A percentile compares a stretch with the other conserved stretches of the same genome.
Conservation (phyloP, 2,888 invertebrate species). For the Tenthredo notha region DNA sequence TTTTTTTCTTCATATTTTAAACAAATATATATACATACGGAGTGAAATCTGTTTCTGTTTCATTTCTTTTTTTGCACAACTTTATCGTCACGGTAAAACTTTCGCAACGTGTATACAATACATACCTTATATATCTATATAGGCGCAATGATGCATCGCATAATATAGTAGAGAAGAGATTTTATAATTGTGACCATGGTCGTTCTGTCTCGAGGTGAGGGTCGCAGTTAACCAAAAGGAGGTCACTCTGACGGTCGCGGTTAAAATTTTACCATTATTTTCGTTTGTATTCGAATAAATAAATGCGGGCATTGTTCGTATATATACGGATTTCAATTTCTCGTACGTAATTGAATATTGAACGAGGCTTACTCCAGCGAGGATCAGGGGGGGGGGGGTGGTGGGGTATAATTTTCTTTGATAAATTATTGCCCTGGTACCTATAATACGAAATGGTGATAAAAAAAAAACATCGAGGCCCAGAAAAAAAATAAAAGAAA, state of each 20-base stretch:
- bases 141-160: not conserved
- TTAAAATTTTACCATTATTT: not conserved
- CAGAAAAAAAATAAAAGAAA: not conserved
- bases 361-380: not conserved
- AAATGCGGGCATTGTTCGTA: slow-evolving; percentile 6
- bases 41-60: not conserved
- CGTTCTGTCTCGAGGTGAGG: slow-evolving; percentile 42
- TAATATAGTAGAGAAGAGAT: not conserved
- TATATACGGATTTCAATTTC: not conserved
- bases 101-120: not conserved
- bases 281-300: not conserved
- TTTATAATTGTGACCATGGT: slow-evolving; percentile 23
- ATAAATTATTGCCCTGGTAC: not conserved
- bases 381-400: not conserved
- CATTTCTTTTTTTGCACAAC: not conserved
- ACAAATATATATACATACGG: not conserved
- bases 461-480: not conserved
- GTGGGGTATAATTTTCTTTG: not conserved
- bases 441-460: not conserved
- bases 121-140: no score
- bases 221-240: slow-evolving; percentile 8
- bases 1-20: not conserved
- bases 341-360: not conserved
- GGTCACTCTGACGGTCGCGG: slow-evolving; percentile 18
- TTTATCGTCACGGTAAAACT: not conserved